A percentile compares a stretch with the other conserved stretches of the same genome.
phyloP scores from a whole-genome alignment of 2,797 vertebrate genomes.

The Girardinus metallicus region DNA sequence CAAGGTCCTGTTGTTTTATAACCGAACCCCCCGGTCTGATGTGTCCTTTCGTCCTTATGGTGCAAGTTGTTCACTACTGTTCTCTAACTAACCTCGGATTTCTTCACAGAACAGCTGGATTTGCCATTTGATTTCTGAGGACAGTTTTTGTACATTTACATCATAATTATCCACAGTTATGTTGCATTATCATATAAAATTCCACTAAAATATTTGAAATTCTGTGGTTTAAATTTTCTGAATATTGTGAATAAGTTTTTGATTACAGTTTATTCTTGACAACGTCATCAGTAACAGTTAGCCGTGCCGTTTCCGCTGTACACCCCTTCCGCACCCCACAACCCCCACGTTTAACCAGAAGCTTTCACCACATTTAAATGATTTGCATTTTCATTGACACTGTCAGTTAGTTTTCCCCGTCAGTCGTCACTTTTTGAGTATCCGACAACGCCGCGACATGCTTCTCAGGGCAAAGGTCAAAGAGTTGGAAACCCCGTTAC shows the following conservation, averaged over 20 bases:
- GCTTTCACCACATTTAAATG: slow-evolving; percentile 70
- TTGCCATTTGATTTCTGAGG: not conserved
- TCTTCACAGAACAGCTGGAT: not conserved
- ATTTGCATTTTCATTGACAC: slow-evolving; percentile 73
- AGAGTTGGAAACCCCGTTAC: slow-evolving; percentile 58
- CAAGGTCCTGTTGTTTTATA: not conserved
- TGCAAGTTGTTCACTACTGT: not conserved
- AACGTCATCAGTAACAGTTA: not conserved
- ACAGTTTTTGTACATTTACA: not conserved
- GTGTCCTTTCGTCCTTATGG: not conserved
- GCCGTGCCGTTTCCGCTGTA: not conserved
- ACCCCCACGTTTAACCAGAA: slow-evolving; percentile 29
- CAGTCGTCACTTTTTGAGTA: slow-evolving; percentile 66
- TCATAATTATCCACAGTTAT: not conserved
- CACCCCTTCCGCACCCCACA: not conserved
- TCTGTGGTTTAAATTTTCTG: not conserved
- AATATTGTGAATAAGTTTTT: not conserved
- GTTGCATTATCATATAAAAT: not conserved
- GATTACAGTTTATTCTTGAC: not conserved
- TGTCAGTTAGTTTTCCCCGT: slow-evolving; percentile 71
- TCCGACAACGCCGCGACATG: slow-evolving; percentile 54
- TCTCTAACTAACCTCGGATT: not conserved
- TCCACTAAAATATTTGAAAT: not conserved
- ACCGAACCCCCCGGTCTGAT: not conserved
- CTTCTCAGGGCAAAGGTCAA: slow-evolving; percentile 71